A percentile compares a stretch with the other conserved stretches of the same genome.
phyloP scores from a whole-genome alignment of 2,113 vertebrate genomes.

The Microcebus murinus region DNA sequence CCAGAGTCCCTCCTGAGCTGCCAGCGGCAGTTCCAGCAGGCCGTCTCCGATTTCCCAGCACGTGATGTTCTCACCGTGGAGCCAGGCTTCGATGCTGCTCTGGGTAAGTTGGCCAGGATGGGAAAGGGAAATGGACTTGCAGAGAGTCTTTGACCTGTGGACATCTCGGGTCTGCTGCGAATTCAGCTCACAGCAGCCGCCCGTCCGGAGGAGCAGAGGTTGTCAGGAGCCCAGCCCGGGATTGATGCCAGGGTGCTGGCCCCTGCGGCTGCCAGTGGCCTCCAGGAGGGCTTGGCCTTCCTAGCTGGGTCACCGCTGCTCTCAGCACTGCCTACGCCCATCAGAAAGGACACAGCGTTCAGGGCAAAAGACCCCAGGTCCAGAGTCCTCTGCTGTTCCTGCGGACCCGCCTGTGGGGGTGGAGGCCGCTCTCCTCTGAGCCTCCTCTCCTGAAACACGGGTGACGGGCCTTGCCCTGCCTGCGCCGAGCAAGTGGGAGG shows the following conservation, averaged over 20 bases:
- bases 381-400: no score
- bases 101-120: conserved; percentile 83
- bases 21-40: conserved; percentile 89
- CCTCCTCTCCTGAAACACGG: no score
- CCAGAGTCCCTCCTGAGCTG: conserved; percentile 91
- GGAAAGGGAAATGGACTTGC: fast-evolving
- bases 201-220: not conserved
- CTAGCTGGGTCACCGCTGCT: not conserved
- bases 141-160: fast-evolving
- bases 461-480: no score
- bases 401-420: no score
- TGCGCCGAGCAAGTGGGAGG: no score
- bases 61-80: conserved; percentile 88
- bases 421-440: no score
- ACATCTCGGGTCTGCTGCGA: not conserved
- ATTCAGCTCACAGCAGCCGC: fast-evolving
- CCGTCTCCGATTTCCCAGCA: conserved; percentile 88
- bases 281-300: fast-evolving
- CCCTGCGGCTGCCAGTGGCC: fast-evolving
- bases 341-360: not conserved
- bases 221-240: not conserved
- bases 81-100: conserved; percentile 88
- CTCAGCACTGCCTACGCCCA: not conserved
- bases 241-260: no score
- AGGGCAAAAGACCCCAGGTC: no score